Base-by-base conservation (phyloP, 2,113 vertebrate species). In the Merops nubicus region DNA sequence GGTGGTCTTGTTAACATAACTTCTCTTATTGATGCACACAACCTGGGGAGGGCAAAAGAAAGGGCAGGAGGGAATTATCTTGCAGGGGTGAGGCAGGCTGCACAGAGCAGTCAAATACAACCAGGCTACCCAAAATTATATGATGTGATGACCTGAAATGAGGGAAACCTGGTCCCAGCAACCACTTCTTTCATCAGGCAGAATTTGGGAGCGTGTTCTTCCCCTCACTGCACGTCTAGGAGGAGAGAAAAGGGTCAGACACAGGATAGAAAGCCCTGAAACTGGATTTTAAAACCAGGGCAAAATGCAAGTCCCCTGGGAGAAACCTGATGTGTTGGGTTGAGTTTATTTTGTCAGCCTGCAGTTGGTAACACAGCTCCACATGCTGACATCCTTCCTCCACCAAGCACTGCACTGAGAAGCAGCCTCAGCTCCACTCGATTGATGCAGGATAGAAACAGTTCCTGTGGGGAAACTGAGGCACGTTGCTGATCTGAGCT, bases 381-480 rank as follows among this genome's bases (percentile, higher is more conserved):
- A 8, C 0, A 1, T 80, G 88, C 73, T 81, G 48, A 64, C 81
- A 75, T 31, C 53, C 70, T 60, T 73, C 53, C 76, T 89, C 38
- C 75, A 22, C 43, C n/a, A 1, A n/a, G 36, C 40, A 34, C 29
- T 1, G 0, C 25, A 3, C 38, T 0, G 1, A 73, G 63, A 63
- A 69, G 40, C 72, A 54, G 31, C 83, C n/a, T 63, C 64, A 43
- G 51, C 65, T 85, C 59, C 26, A 6, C 33, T 63, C 0, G 0
- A 7, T 43, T 43, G 18, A 19, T 16, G 12, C n/a, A 54, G 65
- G 31, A 73, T 42, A 76, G 28, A 53, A 43, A 53, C n/a, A 36
- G n/a, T 4, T 25, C 34, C 57, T 42, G 31, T 18, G 50, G n/a
- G 73, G 69, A 91, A 89, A 89, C 45, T 2, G 7, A 91, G 92